These are phyloP conservation scores for Stegophylla sp. DNA, from an alignment of 2,888 invertebrate genomes.

Conservation along the genomic window DNA sequence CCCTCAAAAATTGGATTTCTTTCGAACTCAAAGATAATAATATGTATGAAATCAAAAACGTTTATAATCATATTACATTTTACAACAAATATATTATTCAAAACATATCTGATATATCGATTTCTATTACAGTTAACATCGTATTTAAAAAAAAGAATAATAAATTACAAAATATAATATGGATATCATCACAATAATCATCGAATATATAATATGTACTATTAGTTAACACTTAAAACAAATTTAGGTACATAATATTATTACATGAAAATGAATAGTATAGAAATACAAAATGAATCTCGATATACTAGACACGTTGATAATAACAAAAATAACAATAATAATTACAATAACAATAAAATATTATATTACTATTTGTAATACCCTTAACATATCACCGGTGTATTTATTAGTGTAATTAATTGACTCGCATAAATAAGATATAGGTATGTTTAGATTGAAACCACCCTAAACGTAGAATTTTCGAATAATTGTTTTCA, in stretches of 20 bases:
- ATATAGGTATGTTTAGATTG: background rate
- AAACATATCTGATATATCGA: background rate
- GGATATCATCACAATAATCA: background rate
- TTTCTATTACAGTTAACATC: background rate
- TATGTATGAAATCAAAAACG: no score
- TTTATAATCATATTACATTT: background rate
- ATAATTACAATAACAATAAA: constrained; percentile 12
- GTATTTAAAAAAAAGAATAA: constrained; percentile 7
- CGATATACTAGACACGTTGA: constrained; percentile 8
- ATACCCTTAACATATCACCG: constrained; percentile 36
- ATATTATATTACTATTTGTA: no score
- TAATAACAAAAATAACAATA: constrained; percentile 3
- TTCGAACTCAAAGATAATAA: background rate
- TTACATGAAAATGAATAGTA: background rate
- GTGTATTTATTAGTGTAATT: constrained; percentile 19
- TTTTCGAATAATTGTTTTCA: background rate
- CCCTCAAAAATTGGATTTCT: background rate
- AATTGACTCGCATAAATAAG: background rate
- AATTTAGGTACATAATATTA: constrained; percentile 9
- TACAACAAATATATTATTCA: constrained; percentile 18
- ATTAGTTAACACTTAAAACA: constrained; percentile 12
- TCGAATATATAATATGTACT: background rate
- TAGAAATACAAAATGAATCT: constrained; percentile 22
- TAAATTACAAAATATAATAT: constrained; percentile 37
- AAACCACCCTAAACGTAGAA: constrained; percentile 14